Conservation (phyloP, 2,888 invertebrate species). For the Mycalesis mineus region DNA sequence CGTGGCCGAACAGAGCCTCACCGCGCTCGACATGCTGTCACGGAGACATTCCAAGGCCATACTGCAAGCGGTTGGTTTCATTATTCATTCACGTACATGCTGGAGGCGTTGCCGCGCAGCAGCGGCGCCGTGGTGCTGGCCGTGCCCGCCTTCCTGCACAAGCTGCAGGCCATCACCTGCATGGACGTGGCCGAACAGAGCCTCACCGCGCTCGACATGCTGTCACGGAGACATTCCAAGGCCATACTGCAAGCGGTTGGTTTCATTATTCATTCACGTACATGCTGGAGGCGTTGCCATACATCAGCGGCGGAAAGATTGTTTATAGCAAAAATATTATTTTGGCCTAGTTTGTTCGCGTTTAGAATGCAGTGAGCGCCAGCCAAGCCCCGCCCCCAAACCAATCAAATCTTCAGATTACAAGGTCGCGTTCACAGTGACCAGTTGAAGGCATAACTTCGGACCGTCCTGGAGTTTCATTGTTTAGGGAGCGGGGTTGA, state of each 20-base stretch:
- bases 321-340: too few species aligned
- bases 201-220: constrained; percentile 96
- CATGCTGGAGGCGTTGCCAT: neutral
- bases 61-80: constrained; percentile 90
- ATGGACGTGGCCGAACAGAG: constrained; percentile 99
- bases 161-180: constrained; percentile 97
- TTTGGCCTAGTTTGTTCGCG: too few species aligned
- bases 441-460: too few species aligned
- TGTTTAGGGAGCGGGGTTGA: too few species aligned
- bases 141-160: constrained; percentile 97
- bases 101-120: constrained; percentile 98
- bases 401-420: too few species aligned
- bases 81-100: constrained; percentile 99
- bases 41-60: constrained; percentile 97
- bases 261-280: too few species aligned
- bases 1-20: constrained; percentile 98
- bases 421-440: too few species aligned
- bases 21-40: constrained; percentile 97
- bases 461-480: too few species aligned
- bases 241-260: constrained; percentile 94
- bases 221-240: constrained; percentile 97
- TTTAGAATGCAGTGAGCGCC: too few species aligned
- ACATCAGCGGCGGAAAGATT: neutral
- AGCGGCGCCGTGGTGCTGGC: constrained; percentile 98
- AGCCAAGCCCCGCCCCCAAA: too few species aligned